phyloP scores from a whole-genome alignment of 2,888 invertebrate species.

The Malthinus flaveolus region DNA sequence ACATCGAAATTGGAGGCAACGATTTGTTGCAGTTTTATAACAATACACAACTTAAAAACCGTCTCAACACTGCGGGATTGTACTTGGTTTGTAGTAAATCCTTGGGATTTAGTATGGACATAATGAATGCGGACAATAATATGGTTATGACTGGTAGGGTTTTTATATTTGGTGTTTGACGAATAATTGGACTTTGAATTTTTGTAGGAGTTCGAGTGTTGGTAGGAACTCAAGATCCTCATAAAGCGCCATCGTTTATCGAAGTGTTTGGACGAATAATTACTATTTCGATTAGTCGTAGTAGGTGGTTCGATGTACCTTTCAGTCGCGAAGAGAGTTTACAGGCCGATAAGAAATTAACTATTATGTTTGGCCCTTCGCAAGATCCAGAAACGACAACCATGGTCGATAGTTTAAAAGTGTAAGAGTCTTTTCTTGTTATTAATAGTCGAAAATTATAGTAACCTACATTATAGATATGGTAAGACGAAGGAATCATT shows the following conservation, averaged over 20 bases:
- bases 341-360: constrained; percentile 88
- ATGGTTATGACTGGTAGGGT: constrained; percentile 75
- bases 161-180: too few relatives aligned
- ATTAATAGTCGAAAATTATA: background rate
- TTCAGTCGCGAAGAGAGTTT: constrained; percentile 92
- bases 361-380: constrained; percentile 80
- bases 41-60: constrained; percentile 87
- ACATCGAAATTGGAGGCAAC: constrained; percentile 93
- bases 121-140: constrained; percentile 83
- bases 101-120: constrained; percentile 86
- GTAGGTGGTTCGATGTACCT: constrained; percentile 95
- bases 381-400: constrained; percentile 86
- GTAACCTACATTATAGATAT: constrained; percentile 60
- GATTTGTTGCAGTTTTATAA: constrained; percentile 95
- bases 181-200: background rate
- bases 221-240: constrained; percentile 81
- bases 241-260: constrained; percentile 75
- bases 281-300: constrained; percentile 71
- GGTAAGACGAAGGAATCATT: constrained; percentile 94
- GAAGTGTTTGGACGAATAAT: constrained; percentile 77
- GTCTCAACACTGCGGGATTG: constrained; percentile 82
- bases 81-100: constrained; percentile 93
- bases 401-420: constrained; percentile 92
- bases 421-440: constrained; percentile 54
- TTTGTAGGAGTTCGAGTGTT: constrained; percentile 74